A percentile compares a stretch with the other conserved stretches of the same genome.
Evolutionary conservation across 2,888 invertebrate species (phyloP).

Genomic region (Muschampia plurimacula): DNA sequence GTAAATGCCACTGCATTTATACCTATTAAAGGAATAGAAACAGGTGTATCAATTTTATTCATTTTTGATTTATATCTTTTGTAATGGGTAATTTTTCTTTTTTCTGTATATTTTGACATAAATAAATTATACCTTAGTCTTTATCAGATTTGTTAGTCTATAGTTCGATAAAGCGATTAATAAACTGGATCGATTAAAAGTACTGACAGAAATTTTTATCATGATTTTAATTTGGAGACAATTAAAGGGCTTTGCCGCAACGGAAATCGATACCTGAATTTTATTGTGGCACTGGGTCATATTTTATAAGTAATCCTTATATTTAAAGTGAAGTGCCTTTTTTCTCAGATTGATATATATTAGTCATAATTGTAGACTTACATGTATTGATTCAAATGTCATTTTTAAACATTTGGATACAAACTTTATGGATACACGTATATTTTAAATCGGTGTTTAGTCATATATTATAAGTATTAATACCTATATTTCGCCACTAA

Average conservation of each 20-base stretch:
- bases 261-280: conserved; percentile 56
- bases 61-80: too few relatives aligned
- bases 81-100: too few relatives aligned
- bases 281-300: conserved; percentile 66
- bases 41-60: too few relatives aligned
- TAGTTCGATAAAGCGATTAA: conserved; percentile 37
- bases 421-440: too few relatives aligned
- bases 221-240: conserved; percentile 50
- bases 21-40: too few relatives aligned
- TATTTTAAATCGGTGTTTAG: too few relatives aligned
- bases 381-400: background rate
- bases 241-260: conserved; percentile 61
- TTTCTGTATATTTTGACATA: background rate
- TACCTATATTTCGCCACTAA: background rate
- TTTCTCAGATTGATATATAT: conserved; percentile 25
- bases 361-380: conserved; percentile 19
- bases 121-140: background rate
- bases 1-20: too few relatives aligned
- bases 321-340: conserved; percentile 5
- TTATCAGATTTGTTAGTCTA: conserved; percentile 6
- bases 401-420: background rate
- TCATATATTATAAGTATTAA: too few relatives aligned
- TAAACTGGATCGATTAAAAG: conserved; percentile 39
- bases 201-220: conserved; percentile 36
- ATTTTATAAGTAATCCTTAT: conserved; percentile 54